Conservation (phyloP, 2,113 vertebrate genomes). For the Psilopogon haemacephalus region DNA sequence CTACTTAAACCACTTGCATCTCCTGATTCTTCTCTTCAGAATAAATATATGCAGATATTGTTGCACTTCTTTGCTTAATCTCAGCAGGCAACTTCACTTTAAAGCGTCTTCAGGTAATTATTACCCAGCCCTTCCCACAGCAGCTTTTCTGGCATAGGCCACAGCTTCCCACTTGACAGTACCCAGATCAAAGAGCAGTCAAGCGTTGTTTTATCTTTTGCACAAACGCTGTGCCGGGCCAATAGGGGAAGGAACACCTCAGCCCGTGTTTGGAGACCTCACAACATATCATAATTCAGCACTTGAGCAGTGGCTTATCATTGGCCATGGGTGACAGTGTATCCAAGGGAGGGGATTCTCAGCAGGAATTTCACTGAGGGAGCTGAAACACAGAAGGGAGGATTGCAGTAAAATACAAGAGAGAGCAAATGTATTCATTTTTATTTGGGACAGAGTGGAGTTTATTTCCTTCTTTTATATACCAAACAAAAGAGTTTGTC, state of each 20-base stretch:
- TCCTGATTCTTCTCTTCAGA: slow-evolving; percentile 12
- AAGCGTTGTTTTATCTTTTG: background rate
- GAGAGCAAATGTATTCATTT: background rate
- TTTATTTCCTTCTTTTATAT: background rate
- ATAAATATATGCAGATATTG: slow-evolving; percentile 66
- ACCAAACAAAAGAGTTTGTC: background rate
- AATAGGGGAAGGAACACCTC: background rate
- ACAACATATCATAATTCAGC: background rate
- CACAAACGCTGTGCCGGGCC: background rate
- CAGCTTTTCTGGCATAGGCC: background rate
- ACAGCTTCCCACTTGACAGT: background rate
- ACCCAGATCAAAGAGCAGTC: background rate
- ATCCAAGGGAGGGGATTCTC: background rate
- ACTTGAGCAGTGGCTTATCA: background rate
- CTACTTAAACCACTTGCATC: background rate
- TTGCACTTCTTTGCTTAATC: slow-evolving; percentile 42
- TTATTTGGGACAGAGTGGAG: background rate
- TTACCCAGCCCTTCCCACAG: background rate
- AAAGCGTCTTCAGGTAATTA: slow-evolving; percentile 68
- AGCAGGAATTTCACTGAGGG: background rate
- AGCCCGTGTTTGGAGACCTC: rapidly evolving
- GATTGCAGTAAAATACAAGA: background rate
- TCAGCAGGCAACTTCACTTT: slow-evolving; percentile 51
- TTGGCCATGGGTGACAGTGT: background rate
- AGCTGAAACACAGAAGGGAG: background rate